Evolutionary conservation across 2,888 invertebrate genomes (phyloP).

Genomic region (Latheticus oryzae): DNA sequence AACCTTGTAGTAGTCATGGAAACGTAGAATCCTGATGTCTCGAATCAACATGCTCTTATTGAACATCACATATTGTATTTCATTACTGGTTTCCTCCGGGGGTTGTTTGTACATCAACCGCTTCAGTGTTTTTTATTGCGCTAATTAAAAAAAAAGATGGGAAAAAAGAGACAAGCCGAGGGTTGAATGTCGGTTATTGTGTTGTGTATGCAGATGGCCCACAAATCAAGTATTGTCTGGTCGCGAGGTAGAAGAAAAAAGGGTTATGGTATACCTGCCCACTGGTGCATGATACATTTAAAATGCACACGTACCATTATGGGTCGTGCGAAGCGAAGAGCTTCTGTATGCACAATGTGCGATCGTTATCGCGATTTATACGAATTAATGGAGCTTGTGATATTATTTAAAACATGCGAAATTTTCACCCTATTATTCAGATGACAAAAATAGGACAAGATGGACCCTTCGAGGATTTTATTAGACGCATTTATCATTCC

Average conservation of each 20-base stretch:
- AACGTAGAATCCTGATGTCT: constrained; percentile 55
- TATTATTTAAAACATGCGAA: constrained; percentile 60
- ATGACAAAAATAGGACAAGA: no score
- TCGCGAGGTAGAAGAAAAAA: constrained; percentile 46
- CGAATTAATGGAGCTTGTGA: constrained; percentile 65
- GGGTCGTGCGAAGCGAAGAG: constrained; percentile 37
- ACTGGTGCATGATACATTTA: constrained; percentile 63
- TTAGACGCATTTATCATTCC: no score
- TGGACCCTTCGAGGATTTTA: no score
- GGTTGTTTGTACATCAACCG: constrained; percentile 36
- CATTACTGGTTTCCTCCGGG: constrained; percentile 49
- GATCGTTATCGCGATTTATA: constrained; percentile 61
- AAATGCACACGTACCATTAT: constrained; percentile 58
- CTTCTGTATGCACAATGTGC: constrained; percentile 48
- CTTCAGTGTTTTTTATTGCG: constrained; percentile 28
- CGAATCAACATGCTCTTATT: constrained; percentile 57
- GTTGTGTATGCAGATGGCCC: constrained; percentile 61
- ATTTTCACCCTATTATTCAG: no score
- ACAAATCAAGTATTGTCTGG: constrained; percentile 64
- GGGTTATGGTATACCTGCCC: constrained; percentile 61
- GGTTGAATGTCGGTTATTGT: constrained; percentile 30
- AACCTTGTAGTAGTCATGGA: constrained; percentile 54
- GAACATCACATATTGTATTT: constrained; percentile 58
- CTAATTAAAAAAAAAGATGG: constrained; percentile 26
- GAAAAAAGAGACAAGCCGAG: constrained; percentile 12